Base-by-base conservation (phyloP, 2,888 invertebrate genomes). In the Apodemia hepburni region DNA sequence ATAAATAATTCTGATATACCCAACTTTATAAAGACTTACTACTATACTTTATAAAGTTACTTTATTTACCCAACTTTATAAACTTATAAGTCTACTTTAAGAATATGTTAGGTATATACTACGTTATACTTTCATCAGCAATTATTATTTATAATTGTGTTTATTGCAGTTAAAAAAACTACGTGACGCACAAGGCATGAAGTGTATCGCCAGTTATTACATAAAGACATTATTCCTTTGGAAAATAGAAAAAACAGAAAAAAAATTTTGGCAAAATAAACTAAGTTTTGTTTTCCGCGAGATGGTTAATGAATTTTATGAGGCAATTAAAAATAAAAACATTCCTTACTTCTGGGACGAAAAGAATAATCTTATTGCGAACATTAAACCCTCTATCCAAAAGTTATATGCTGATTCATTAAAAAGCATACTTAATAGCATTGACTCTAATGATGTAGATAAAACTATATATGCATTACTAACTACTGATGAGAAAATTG, bases 161-260 rank as follows among this genome's bases (percentile, higher is more conserved):
- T 64, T 60, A 42, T 77, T 74, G 12, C 73, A 88, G 88, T 70
- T 88, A 2, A 88, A 93, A 82, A 93, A 93, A 80, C 71, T 93
- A 9, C 82, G 93, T 8, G 92, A 93, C 69, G 78, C 77, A 0
- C 76, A 85, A 2, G 74, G 82, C 3, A 84, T 92, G 79, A 79
- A 83, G 59, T 75, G 72, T 0, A 84, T 93, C 47, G 89, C 92
- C 0, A 93, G 93, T 67, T 93, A 93, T 71, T 93, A 91, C 70
- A 92, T 94, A 54, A 93, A 94, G 73, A 93, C 93, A 0, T 70
- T 93, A 2, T 91, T 91, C 67, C 77, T 93, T 9, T 89, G 92
- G 82, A 85, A 87, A 74, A 75, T 84, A 2, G 71, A 80, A 6
- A 73, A 75, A 2, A 73, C 71, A n/a, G 75, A 81, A 63, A 81